Conservation (phyloP, 1,140 invertebrate genomes). For the Trigoniulus corallinus region DNA sequence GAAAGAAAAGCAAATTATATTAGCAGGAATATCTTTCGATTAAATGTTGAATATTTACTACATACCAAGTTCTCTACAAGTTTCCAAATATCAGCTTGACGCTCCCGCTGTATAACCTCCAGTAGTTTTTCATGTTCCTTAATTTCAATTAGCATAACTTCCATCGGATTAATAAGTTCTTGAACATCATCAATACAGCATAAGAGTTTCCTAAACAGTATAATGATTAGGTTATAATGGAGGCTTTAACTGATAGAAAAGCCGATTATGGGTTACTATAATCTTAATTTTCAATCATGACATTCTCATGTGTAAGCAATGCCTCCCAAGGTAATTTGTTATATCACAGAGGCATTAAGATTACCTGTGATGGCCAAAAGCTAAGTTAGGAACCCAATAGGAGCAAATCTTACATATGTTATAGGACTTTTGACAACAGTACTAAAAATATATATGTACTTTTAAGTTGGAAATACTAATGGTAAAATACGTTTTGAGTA, state of each 20-base stretch:
- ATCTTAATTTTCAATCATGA: neutral
- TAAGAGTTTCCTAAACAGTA: neutral
- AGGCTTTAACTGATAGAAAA: neutral
- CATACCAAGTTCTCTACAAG: neutral
- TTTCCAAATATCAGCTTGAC: neutral
- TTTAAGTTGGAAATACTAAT: too few relatives aligned
- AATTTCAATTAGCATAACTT: neutral
- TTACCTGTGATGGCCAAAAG: too few relatives aligned
- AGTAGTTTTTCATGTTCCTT: neutral
- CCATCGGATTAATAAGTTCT: neutral
- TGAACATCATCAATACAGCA: neutral
- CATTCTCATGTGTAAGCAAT: too few relatives aligned
- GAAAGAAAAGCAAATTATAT: neutral
- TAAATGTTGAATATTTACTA: neutral
- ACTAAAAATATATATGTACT: too few relatives aligned
- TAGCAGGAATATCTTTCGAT: neutral
- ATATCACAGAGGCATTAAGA: too few relatives aligned
- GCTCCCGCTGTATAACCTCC: neutral
- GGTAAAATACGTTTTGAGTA: too few relatives aligned
- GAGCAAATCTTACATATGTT: too few relatives aligned
- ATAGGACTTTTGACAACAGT: too few relatives aligned
- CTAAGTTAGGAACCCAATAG: too few relatives aligned
- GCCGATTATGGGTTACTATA: neutral
- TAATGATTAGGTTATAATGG: neutral
- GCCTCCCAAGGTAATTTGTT: too few relatives aligned